Evolutionary conservation across 2,113 vertebrate genomes (phyloP).

Genomic region (Genyomyrus donnyi): DNA sequence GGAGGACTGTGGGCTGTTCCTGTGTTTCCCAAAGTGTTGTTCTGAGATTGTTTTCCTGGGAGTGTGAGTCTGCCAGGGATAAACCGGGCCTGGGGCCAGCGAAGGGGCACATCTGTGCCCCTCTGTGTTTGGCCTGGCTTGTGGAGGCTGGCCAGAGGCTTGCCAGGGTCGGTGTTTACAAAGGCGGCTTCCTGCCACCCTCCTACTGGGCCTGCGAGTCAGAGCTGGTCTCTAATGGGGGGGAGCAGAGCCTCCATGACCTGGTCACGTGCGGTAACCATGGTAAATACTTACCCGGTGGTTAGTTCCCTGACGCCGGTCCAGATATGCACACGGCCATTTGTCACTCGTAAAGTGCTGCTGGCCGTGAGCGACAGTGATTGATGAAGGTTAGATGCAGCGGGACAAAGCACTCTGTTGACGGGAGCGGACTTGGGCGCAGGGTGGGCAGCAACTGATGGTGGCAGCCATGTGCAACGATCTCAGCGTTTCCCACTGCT

Average conservation of each 20-base stretch:
- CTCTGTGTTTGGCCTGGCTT: not conserved
- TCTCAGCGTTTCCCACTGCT: not conserved
- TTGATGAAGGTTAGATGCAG: not conserved
- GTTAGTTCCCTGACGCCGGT: not conserved
- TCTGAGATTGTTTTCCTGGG: not conserved
- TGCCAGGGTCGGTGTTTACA: not conserved
- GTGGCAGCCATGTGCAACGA: not conserved
- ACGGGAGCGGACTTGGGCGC: not conserved
- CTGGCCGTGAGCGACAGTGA: not conserved
- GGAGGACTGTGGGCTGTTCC: not conserved
- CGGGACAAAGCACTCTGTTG: not conserved
- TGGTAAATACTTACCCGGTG: not conserved
- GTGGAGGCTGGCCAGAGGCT: not conserved
- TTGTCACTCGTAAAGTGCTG: not conserved
- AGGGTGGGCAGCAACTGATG: not conserved
- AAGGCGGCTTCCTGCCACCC: not conserved
- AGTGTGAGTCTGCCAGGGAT: not conserved
- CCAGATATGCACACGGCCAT: not conserved
- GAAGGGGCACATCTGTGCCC: not conserved
- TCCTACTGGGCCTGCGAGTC: not conserved
- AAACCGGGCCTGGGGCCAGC: not conserved
- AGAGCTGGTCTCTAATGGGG: not conserved
- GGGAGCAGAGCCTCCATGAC: not conserved
- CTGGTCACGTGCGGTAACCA: not conserved
- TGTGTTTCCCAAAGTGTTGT: not conserved